Percentiles rank a stretch among this genome's conserved stretches.
These are phyloP conservation scores for Anguilla obscura DNA, from an alignment of 2,797 vertebrate species.

Conservation along the genomic window DNA sequence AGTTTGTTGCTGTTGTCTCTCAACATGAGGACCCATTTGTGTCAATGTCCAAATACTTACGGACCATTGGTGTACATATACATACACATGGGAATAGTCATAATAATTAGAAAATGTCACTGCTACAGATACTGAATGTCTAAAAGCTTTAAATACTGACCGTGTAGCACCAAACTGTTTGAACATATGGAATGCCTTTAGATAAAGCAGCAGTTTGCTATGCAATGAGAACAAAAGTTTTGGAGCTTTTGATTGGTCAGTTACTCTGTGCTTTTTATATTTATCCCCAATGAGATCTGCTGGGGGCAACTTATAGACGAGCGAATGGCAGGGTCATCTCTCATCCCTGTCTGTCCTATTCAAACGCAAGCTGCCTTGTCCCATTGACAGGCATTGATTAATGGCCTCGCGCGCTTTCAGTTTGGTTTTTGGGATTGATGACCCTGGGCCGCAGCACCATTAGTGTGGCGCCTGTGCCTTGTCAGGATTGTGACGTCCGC, in stretches of 20 bases:
- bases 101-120: not conserved
- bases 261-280: not conserved
- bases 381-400: conserved; percentile 60
- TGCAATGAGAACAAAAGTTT: not conserved
- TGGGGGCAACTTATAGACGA: not conserved
- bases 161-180: not conserved
- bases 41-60: not conserved
- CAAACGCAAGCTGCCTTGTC: conserved; percentile 51
- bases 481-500: conserved; percentile 45
- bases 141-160: not conserved
- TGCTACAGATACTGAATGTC: not conserved
- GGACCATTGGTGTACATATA: not conserved
- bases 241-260: not conserved
- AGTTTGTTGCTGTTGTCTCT: not conserved
- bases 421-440: conserved; percentile 55
- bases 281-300: not conserved
- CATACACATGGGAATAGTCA: not conserved
- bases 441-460: conserved; percentile 42
- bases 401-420: conserved; percentile 56
- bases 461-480: conserved; percentile 53
- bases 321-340: conserved; percentile 13
- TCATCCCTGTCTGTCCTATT: conserved; percentile 45
- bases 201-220: not conserved
- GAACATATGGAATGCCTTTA: not conserved
- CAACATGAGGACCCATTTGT: not conserved